Evolutionary conservation across 2,888 invertebrate species (phyloP), one percentile per base, ranked within the genome.

Genomic region (Ceramica pisi): DNA sequence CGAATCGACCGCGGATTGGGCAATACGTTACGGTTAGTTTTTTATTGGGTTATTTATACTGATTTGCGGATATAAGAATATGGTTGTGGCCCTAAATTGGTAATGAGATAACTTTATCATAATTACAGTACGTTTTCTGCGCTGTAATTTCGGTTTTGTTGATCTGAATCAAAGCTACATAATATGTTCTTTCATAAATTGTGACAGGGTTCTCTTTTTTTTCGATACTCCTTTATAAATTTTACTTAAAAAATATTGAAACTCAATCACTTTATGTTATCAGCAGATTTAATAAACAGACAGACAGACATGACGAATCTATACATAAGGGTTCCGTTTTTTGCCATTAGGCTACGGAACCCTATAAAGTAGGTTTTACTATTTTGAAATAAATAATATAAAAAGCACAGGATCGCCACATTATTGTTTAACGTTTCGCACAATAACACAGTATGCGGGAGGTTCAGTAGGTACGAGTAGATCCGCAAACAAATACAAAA

Each of bases 1-100:
- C 65, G 51, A 51, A 21, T 26, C 64, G 75, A 63, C 76, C 73
- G 62, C 70, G 66, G 57, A 53, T 65, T 56, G 55, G 55, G 48
- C 57, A 62, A 63, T 71, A 38, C 44, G 67, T 78, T 72, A 74
- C 60, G 71, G 57, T 71, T 64, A 46, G 57, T 66, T 60, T 71
- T 67, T 75, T 65, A 67, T 60, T 53, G 35, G 61, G 38, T 67
- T 71, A 61, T 76, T 68, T 71, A 63, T 66, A 53, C 51, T 19
- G 68, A 78, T 82, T 71, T 71, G 71, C 67, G 31, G 59, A 67
- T 60, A 71, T 72, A 64, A 57, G 80, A 69, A 55, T 68, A 41
- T 75, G 66, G 63, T 46, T 46, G 56, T 9, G 31, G 41, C 23
- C 21, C 9, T n/a, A 66, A 57, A 41, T 61, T 64, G 55, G n/a